Conservation (phyloP, 1,140 invertebrate genomes). For the Drosophila burlai region DNA sequence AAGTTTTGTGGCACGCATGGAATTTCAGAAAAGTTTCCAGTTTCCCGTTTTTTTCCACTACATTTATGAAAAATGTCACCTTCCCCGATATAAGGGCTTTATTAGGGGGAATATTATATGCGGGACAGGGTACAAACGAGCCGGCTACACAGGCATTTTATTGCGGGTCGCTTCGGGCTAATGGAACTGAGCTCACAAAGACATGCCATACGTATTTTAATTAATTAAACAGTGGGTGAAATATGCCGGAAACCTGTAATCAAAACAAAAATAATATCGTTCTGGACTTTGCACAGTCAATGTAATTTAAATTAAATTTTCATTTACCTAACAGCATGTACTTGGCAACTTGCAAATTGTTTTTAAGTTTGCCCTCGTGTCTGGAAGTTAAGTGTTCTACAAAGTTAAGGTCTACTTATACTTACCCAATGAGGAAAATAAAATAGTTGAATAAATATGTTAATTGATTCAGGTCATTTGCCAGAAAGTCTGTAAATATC, state of each 20-base stretch:
- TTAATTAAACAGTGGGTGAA: constrained; percentile 26
- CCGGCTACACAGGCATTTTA: background rate
- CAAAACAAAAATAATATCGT: constrained; percentile 20
- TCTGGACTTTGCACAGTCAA: background rate
- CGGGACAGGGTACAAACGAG: background rate
- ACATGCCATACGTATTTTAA: constrained; percentile 27
- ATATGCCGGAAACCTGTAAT: constrained; percentile 16
- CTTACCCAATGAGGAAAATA: background rate
- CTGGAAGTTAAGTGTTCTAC: constrained; percentile 4
- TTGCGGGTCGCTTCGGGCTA: constrained; percentile 11
- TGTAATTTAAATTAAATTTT: constrained; percentile 42
- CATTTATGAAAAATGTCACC: constrained; percentile 23
- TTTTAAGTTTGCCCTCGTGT: constrained; percentile 1
- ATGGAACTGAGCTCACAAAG: constrained; percentile 20
- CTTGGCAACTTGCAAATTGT: constrained; percentile 20
- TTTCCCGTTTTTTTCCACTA: constrained; percentile 13
- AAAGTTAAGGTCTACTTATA: background rate
- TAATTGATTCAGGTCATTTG: no score
- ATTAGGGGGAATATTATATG: background rate
- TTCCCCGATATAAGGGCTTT: background rate
- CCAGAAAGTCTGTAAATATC: no score
- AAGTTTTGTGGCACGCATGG: constrained; percentile 67
- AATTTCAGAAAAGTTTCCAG: constrained; percentile 60
- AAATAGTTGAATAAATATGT: background rate
- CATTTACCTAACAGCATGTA: constrained; percentile 18